Evolutionary conservation across 1,140 invertebrate species (phyloP).

Genomic region (Idris sp.): DNA sequence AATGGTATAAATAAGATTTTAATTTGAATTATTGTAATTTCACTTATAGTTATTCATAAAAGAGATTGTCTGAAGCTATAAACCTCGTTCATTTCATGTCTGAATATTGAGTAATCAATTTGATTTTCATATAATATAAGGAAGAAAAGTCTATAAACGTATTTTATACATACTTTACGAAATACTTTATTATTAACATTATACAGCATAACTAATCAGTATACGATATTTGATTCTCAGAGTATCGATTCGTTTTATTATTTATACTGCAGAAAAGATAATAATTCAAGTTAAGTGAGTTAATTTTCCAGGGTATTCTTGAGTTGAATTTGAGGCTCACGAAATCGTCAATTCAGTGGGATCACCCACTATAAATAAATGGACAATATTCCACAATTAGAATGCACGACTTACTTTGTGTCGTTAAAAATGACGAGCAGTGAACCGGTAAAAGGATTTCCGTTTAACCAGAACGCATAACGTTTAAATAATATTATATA

Average conservation of each 20-base stretch:
- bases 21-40: no score
- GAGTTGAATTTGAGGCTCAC: constrained; percentile 13
- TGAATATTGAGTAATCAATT: no score
- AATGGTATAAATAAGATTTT: no score
- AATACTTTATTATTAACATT: no score
- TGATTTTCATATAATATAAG: no score
- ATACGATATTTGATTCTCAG: neutral
- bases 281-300: constrained; percentile 26
- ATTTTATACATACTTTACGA: no score
- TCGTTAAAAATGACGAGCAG: constrained; percentile 19
- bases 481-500: no score
- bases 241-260: constrained; percentile 37
- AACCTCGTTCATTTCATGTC: no score
- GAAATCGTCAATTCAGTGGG: neutral
- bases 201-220: no score
- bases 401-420: constrained; percentile 25
- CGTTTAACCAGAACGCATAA: constrained; percentile 9
- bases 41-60: no score
- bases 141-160: no score
- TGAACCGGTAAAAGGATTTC: constrained; percentile 45
- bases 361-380: constrained; percentile 17
- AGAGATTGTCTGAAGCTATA: no score
- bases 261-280: constrained; percentile 43
- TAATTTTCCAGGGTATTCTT: constrained; percentile 26
- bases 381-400: constrained; percentile 14